Conservation (phyloP, 64 coral and sea anemone genomes). For the Montipora sp. region DNA sequence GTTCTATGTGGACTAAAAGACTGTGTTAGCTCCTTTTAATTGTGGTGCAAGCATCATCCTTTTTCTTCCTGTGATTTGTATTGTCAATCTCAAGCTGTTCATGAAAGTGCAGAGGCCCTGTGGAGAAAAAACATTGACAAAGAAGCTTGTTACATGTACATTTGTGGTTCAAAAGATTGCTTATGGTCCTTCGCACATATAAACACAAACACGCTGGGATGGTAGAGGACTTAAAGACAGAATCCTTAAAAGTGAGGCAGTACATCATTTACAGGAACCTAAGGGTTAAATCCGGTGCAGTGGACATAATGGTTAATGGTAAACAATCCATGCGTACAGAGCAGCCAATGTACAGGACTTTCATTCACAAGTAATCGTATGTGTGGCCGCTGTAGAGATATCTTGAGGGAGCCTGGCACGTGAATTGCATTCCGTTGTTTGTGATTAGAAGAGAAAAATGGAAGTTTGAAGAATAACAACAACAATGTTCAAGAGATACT, state of each 20-base stretch:
- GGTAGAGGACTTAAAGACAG: background rate
- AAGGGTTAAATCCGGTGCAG: background rate
- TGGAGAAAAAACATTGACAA: conserved; percentile 6
- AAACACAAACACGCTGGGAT: too few relatives aligned
- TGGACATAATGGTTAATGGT: conserved; percentile 9
- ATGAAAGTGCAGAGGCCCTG: background rate
- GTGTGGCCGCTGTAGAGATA: background rate
- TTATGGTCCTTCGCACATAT: background rate
- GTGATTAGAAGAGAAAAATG: too few relatives aligned
- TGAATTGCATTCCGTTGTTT: background rate
- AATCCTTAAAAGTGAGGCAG: background rate
- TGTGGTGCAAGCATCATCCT: background rate
- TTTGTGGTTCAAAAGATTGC: background rate
- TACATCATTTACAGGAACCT: background rate
- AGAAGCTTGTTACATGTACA: background rate
- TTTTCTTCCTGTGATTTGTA: background rate
- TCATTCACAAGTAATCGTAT: background rate
- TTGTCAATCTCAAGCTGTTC: background rate
- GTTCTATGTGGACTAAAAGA: conserved; percentile 4
- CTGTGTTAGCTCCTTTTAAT: background rate
- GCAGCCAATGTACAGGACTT: conserved; percentile 9
- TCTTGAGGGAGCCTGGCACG: background rate
- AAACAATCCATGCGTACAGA: conserved; percentile 5
- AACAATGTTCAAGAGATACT: conserved; percentile 5
- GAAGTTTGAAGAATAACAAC: background rate